A percentile compares a stretch with the other conserved stretches of the same genome.
phyloP scores from a whole-genome alignment of 1,140 invertebrate genomes.

The Notospermus geniculatus region DNA sequence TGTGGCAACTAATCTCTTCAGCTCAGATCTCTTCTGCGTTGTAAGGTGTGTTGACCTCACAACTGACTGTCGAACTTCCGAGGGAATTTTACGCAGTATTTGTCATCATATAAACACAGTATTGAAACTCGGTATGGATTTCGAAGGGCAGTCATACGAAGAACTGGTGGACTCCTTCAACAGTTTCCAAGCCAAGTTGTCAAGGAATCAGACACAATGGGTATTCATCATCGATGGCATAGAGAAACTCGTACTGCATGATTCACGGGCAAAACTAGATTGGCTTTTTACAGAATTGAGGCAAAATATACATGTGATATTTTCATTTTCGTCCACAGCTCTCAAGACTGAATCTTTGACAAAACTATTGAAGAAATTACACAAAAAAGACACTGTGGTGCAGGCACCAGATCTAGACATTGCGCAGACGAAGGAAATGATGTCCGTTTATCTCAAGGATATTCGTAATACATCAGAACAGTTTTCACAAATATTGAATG shows the following conservation, averaged over 20 bases:
- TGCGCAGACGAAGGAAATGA: background rate
- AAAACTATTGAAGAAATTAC: no score
- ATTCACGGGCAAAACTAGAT: no score
- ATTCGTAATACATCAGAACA: background rate
- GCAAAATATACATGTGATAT: no score
- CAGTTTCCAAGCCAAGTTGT: no score
- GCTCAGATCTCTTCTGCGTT: constrained; percentile 4
- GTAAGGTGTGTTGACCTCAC: constrained; percentile 23
- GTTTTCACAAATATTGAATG: constrained; percentile 18
- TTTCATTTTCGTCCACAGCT: no score
- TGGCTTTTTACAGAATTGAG: no score
- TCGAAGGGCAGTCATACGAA: constrained; percentile 4
- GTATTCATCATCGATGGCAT: no score
- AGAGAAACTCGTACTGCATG: no score
- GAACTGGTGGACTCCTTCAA: constrained; percentile 13
- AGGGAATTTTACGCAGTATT: constrained; percentile 29
- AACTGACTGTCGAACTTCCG: constrained; percentile 28
- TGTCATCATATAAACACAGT: constrained; percentile 26
- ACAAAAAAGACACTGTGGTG: no score
- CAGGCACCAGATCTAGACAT: no score
- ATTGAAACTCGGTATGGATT: constrained; percentile 23
- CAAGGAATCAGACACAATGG: no score
- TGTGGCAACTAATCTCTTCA: constrained; percentile 1
- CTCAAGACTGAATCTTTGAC: no score
- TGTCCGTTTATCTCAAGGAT: background rate